Base-by-base conservation (phyloP, 30 jellyfish, hydroid and myxozoan species). In the Nemopilema nomurai region DNA sequence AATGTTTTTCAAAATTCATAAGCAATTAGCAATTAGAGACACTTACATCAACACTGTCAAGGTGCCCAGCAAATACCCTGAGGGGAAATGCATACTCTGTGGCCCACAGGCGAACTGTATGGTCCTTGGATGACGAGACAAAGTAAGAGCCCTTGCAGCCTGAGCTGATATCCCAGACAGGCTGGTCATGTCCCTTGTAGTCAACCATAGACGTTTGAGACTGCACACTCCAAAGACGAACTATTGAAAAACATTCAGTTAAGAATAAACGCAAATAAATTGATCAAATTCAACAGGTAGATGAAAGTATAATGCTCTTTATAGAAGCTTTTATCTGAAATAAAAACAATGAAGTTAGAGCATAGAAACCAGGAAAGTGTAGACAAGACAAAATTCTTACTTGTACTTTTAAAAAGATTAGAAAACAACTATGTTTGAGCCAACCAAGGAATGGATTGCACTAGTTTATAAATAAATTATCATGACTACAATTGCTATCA, bases 81-180 rank as follows among this genome's bases (percentile, higher is more conserved):
- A 92, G 90, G 8, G 98, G 98, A 73, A 73, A 88, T 0, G 91
- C 93, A 79, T 92, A 92, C 75, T 92, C 98, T 8, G 96, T 87
- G 18, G 92, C 62, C 98, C 98, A 92, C 33, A 92, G 83, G 17
- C 98, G 92, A 8, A 85, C 67, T 7, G 98, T 87, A 28, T 83
- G 89, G 73, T 92, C 98, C 57, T 81, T 66, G 16, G 98, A 92
- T 24, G 97, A 88, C 0, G 98, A 87, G 0, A 74, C 96, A 73
- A 92, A 92, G 83, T 92, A 92, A 20, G 92, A 50, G 18, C 96
- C 98, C 30, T 57, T 62, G 50, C 92, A 69, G 28, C 90, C 87
- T 0, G 96, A 51, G 65, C 90, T 71, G 71, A 88, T 87, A 80
- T 88, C 97, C 98, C 98, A 92, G 13, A 92, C 97, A 8, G 98